A percentile compares a stretch with the other conserved stretches of the same genome.
These are phyloP conservation scores for Germaria angustata DNA, from an alignment of 2,888 invertebrate genomes.

Conservation along the genomic window DNA sequence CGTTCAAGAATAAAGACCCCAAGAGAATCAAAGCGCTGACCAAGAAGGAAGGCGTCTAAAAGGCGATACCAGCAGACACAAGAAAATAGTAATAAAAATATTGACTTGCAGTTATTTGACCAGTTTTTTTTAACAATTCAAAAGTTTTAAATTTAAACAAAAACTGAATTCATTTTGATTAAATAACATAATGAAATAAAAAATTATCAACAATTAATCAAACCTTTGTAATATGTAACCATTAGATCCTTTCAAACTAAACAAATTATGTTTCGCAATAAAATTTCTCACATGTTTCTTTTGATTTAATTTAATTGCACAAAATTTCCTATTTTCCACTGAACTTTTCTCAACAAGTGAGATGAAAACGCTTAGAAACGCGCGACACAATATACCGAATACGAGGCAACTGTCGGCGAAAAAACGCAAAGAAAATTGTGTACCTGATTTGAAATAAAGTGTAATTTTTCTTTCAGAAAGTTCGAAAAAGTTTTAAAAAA, in stretches of 20 bases:
- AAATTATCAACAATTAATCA: neutral
- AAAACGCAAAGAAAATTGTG: too few relatives aligned
- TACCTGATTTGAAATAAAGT: too few relatives aligned
- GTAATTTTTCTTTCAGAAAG: too few relatives aligned
- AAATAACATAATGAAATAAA: neutral
- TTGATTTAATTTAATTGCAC: too few relatives aligned
- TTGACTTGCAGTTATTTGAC: slow-evolving; percentile 1
- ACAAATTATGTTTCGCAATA: neutral
- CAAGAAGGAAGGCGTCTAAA: slow-evolving; percentile 26
- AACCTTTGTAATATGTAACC: neutral
- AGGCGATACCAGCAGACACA: neutral
- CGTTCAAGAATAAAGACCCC: slow-evolving; percentile 9
- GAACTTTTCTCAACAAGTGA: too few relatives aligned
- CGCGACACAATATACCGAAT: too few relatives aligned
- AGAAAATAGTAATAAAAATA: neutral
- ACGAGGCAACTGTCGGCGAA: too few relatives aligned
- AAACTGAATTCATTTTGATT: neutral
- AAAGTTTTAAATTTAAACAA: neutral
- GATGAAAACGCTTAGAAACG: too few relatives aligned
- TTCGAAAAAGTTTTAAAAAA: too few relatives aligned
- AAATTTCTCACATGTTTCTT: neutral
- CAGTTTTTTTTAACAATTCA: slow-evolving; percentile 3
- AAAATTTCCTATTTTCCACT: too few relatives aligned
- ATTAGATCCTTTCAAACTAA: neutral
- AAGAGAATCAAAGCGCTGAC: slow-evolving; percentile 19